Conservation (phyloP, 2,888 invertebrate genomes). For the Sclerodermus sp. region DNA sequence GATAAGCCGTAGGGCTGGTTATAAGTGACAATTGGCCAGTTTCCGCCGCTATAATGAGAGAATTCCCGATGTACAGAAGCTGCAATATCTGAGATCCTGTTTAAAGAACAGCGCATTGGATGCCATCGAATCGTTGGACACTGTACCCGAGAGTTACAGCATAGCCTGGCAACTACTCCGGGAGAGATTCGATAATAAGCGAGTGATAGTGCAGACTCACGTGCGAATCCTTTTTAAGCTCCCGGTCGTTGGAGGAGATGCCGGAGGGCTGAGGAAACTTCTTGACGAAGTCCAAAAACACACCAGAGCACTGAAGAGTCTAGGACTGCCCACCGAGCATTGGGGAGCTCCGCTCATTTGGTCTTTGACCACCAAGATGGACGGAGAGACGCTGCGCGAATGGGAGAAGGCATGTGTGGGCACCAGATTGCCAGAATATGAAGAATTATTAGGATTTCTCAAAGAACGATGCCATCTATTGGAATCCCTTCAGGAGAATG, state of each 20-base stretch:
- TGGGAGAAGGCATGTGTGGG: conserved; percentile 20
- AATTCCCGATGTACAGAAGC: conserved; percentile 10
- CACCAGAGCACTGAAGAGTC: conserved; percentile 22
- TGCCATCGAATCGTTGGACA: conserved; percentile 12
- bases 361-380: conserved; percentile 18
- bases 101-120: conserved; percentile 8
- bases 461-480: conserved; percentile 13
- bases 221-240: conserved; percentile 24
- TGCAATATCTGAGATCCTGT: conserved; percentile 11
- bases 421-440: not conserved
- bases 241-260: conserved; percentile 14
- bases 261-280: conserved; percentile 18
- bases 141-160: conserved; percentile 10
- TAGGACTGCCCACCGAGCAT: conserved; percentile 21
- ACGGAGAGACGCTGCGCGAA: conserved; percentile 4
- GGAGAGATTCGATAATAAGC: conserved; percentile 26
- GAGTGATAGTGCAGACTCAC: conserved; percentile 27
- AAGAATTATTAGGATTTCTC: conserved; percentile 22
- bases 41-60: no score
- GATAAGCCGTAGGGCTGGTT: no score
- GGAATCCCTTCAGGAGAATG: no score
- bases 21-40: no score
- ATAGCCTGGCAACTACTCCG: conserved; percentile 15
- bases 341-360: conserved; percentile 31
- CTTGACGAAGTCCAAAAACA: conserved; percentile 27